A percentile compares a stretch with the other conserved stretches of the same genome.
Conservation (phyloP, 2,797 vertebrate genomes). For the Simalia tracyae region DNA sequence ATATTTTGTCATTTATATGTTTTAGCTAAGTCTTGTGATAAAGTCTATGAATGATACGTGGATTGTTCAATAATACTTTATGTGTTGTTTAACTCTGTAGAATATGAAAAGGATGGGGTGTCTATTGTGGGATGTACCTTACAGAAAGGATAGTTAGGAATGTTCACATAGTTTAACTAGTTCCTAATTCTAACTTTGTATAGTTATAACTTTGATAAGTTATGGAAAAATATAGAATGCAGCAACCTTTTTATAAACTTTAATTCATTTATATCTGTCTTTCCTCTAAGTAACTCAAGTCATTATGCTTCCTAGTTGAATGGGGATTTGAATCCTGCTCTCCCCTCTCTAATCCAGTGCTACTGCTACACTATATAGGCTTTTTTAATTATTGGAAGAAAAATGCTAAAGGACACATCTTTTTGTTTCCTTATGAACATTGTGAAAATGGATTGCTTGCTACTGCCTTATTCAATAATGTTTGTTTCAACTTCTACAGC, state of each 20-base stretch:
- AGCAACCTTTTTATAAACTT: neutral
- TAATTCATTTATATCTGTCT: neutral
- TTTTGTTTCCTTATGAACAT: neutral
- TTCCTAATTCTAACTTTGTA: neutral
- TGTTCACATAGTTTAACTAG: neutral
- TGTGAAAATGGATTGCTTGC: neutral
- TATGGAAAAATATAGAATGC: neutral
- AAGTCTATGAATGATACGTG: neutral
- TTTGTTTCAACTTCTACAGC: neutral
- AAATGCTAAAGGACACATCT: neutral
- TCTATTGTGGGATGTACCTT: neutral
- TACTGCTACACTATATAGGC: neutral
- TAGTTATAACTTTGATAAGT: neutral
- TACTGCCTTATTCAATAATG: neutral
- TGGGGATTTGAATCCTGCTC: neutral
- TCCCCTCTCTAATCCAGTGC: neutral
- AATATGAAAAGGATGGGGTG: neutral
- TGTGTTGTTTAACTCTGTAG: neutral
- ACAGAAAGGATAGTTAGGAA: neutral
- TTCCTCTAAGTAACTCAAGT: neutral
- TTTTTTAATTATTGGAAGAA: neutral
- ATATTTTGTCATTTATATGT: neutral
- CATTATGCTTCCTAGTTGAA: neutral
- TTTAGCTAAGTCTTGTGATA: neutral
- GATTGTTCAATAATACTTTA: neutral